These are phyloP conservation scores for Geodia barretti DNA, from an alignment of 37 sponge, comb jelly and placozoan species.

Conservation along the genomic window DNA sequence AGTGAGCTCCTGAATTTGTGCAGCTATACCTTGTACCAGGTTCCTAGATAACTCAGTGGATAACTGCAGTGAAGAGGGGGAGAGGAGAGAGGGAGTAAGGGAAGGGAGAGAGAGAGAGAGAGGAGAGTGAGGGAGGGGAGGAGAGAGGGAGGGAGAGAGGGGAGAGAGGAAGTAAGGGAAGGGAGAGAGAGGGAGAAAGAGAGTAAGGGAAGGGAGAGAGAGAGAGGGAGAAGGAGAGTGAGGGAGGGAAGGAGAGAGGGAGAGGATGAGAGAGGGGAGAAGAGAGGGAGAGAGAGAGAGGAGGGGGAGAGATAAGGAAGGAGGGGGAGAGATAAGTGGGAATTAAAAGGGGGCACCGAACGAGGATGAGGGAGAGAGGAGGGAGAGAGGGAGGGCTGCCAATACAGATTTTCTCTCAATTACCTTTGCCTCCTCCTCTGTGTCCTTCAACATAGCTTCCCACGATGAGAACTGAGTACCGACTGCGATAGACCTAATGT, in stretches of 20 bases:
- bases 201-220: slow-evolving; percentile 2
- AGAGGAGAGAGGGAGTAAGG: slow-evolving; percentile 10
- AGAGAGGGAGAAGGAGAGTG: neutral
- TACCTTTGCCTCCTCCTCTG: slow-evolving; percentile 53
- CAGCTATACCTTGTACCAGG: slow-evolving; percentile 3
- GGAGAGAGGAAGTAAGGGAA: neutral
- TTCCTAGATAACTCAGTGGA: slow-evolving; percentile 22
- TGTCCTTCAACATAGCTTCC: slow-evolving; percentile 39
- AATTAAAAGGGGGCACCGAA: neutral
- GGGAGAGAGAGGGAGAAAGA: slow-evolving; percentile 4
- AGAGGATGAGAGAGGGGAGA: neutral
- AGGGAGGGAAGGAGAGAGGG: slow-evolving; percentile 25
- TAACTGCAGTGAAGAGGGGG: slow-evolving; percentile 1
- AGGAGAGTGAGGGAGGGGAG: slow-evolving; percentile 2
- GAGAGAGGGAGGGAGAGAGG: slow-evolving; percentile 4
- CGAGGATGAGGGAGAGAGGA: neutral
- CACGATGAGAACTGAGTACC: slow-evolving; percentile 51
- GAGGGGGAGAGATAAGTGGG: neutral
- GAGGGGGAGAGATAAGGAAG: slow-evolving; percentile 10
- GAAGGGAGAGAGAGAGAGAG: neutral
- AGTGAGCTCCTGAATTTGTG: slow-evolving; percentile 39
- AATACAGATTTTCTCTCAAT: no score
- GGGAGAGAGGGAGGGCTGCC: neutral
- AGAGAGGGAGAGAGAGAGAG: neutral
- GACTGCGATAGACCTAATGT: slow-evolving; percentile 7